These are phyloP conservation scores for Poecilus cupreus DNA, from an alignment of 2,888 invertebrate species.

Conservation along the genomic window DNA sequence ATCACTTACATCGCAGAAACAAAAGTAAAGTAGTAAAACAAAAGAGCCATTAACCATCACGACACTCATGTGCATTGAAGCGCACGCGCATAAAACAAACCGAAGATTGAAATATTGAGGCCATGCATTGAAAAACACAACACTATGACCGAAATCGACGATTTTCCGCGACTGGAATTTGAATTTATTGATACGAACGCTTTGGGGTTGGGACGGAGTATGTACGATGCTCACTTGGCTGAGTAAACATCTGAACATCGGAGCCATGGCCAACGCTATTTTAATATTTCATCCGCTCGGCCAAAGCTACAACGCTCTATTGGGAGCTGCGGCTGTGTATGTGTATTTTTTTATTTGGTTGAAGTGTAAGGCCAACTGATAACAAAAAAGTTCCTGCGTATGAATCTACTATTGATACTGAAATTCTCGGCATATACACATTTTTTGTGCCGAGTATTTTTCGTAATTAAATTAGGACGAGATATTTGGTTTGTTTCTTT, in stretches of 20 bases:
- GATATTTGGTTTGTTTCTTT: too few species aligned
- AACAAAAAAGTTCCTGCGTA: background rate
- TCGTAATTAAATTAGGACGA: too few species aligned
- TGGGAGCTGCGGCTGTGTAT: background rate
- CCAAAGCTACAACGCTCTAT: background rate
- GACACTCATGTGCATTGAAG: background rate
- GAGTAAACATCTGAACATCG: slow-evolving; percentile 38
- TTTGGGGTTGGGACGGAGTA: slow-evolving; percentile 5
- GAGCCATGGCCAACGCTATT: slow-evolving; percentile 28
- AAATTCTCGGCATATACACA: background rate
- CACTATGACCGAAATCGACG: background rate
- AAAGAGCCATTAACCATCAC: slow-evolving; percentile 6
- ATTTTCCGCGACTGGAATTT: background rate
- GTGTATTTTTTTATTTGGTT: slow-evolving; percentile 20
- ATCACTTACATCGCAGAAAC: slow-evolving; percentile 31
- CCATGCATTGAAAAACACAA: background rate
- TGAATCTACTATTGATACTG: background rate
- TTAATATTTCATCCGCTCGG: slow-evolving; percentile 42
- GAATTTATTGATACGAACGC: background rate
- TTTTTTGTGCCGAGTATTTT: too few species aligned
- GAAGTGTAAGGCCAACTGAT: background rate
- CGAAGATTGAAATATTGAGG: background rate
- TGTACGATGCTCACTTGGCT: slow-evolving; percentile 4
- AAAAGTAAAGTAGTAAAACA: slow-evolving; percentile 32
- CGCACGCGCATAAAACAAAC: slow-evolving; percentile 5